Base-by-base conservation (phyloP, 1,140 invertebrate genomes). In the Drosophila parvula region DNA sequence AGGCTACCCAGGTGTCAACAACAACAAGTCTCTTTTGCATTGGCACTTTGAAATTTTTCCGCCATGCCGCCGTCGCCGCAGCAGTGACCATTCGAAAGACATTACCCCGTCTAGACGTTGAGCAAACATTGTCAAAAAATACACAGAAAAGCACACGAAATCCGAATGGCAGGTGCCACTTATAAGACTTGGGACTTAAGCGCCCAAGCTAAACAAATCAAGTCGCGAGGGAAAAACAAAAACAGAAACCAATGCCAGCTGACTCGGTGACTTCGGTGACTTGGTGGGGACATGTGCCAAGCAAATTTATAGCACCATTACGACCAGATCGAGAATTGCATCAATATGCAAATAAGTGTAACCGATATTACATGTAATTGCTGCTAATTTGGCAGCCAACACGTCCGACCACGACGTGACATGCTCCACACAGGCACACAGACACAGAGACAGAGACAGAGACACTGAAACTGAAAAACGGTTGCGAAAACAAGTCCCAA, bases 341-440 rank as follows among this genome's bases (percentile, higher is more conserved):
- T 81, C 84, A 90, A 89, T 89, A 89, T 89, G 81, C 81, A 89
- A 89, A 84, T 89, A 81, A 81, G 78, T 89, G 85, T 84, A 86
- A 90, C 82, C 80, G 77, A 86, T 88, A 90, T 90, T 90, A 90
- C 88, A 90, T 90, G 86, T 90, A 90, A 90, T 90, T 90, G 86
- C 88, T 77, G 88, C 86, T 90, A 90, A 90, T 90, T 90, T 90
- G 86, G 86, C 79, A 90, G 88, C 82, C 79, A 90, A 90, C 88
- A 90, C 88, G 86, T 90, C 74, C 78, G 30, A 70, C 73, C 82
- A 88, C 83, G 80, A 86, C 86, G 86, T 75, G 77, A 80, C 78
- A 74, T 74, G 78, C 78, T 68, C 71, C 81, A 73, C 65, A 78
- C 74, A 68, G 45, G 38, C 43, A 45, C 65, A 78, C 74, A 68